Evolutionary conservation across 2,113 vertebrate genomes (phyloP).

Genomic region (Argyrosomus japonicus): DNA sequence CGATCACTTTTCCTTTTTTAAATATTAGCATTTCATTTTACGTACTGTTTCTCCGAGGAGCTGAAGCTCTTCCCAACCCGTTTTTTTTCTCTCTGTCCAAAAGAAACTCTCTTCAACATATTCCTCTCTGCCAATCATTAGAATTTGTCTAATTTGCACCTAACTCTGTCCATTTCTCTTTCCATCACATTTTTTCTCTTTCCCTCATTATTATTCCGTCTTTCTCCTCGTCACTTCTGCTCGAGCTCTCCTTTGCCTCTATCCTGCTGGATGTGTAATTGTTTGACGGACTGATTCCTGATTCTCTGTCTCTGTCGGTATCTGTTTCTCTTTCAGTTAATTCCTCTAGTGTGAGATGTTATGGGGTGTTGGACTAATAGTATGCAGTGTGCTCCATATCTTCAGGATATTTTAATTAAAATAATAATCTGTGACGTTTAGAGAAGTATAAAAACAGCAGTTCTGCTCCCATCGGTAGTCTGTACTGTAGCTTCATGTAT

Average conservation of each 20-base stretch:
- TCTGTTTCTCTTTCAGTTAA: slow-evolving; percentile 18
- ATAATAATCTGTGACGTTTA: slow-evolving; percentile 17
- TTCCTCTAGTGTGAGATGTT: neutral
- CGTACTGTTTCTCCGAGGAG: slow-evolving; percentile 30
- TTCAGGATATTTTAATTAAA: neutral
- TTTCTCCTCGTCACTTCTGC: neutral
- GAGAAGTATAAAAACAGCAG: neutral
- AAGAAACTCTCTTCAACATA: neutral
- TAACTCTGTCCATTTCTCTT: neutral
- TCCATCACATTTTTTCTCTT: neutral
- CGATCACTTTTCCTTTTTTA: slow-evolving; percentile 59
- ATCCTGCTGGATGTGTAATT: slow-evolving; percentile 1
- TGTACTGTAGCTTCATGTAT: neutral
- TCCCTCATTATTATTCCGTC: neutral
- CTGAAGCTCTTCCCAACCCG: slow-evolving; percentile 33
- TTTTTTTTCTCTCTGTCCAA: slow-evolving; percentile 24
- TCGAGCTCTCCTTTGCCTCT: neutral
- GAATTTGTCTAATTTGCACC: slow-evolving; percentile 14
- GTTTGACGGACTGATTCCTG: slow-evolving; percentile 11
- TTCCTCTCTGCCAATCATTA: slow-evolving; percentile 38
- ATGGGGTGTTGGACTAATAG: neutral
- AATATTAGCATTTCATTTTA: slow-evolving; percentile 70
- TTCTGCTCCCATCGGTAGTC: neutral
- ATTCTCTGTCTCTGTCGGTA: neutral
- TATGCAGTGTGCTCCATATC: neutral